Evolutionary conservation across 37 sponge, comb jelly and placozoan species (phyloP).

Genomic region (Cladorhizidae sp.): DNA sequence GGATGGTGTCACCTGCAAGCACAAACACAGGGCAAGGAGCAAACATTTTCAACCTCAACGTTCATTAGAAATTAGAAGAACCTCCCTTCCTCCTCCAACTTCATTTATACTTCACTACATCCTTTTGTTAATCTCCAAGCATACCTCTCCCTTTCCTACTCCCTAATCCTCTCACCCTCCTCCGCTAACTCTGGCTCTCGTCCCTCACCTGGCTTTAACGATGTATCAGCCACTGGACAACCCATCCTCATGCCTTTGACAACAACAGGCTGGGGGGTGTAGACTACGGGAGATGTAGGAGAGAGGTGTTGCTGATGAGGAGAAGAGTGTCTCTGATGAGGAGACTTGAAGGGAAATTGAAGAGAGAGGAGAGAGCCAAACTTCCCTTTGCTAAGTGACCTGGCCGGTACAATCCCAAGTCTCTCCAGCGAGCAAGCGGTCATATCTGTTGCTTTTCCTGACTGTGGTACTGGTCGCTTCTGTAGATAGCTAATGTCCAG

Average conservation of each 20-base stretch:
- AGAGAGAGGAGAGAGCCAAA: slow-evolving; percentile 20
- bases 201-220: slow-evolving; percentile 27
- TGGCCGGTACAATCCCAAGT: slow-evolving; percentile 62
- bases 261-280: slow-evolving; percentile 29
- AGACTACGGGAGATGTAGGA: background rate
- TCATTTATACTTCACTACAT: too few relatives aligned
- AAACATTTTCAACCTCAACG: too few relatives aligned
- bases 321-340: background rate
- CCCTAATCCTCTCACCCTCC: too few relatives aligned
- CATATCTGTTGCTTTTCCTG: background rate
- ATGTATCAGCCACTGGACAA: slow-evolving; percentile 41
- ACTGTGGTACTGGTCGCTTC: background rate
- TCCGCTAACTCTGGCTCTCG: background rate
- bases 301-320: background rate
- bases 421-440: slow-evolving; percentile 47
- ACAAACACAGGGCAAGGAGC: background rate
- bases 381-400: slow-evolving; percentile 14
- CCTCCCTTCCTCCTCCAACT: too few relatives aligned
- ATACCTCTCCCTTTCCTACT: too few relatives aligned
- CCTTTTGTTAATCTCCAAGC: too few relatives aligned
- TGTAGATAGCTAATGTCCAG: slow-evolving; percentile 28
- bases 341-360: slow-evolving; percentile 4
- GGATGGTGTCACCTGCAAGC: slow-evolving; percentile 52
- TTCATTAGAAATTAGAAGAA: too few relatives aligned
- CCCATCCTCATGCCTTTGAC: slow-evolving; percentile 48